These are phyloP conservation scores for Morone saxatilis DNA, from an alignment of 2,113 vertebrate genomes.

Conservation along the genomic window DNA sequence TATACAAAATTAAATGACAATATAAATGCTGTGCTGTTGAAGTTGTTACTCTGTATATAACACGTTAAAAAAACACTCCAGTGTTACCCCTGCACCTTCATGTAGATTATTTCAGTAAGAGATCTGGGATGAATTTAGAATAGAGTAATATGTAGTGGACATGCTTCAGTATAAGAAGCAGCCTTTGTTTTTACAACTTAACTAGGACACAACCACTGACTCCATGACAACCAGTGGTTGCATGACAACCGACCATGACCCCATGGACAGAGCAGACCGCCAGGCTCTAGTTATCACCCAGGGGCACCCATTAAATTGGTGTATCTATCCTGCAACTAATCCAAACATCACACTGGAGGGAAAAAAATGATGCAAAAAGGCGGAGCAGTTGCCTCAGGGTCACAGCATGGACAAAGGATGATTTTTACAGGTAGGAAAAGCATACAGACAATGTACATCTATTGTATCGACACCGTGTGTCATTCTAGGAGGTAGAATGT, in stretches of 20 bases:
- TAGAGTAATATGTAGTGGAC: background rate
- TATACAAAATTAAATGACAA: background rate
- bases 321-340: background rate
- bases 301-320: background rate
- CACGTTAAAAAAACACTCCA: background rate
- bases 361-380: conserved; percentile 3
- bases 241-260: conserved; percentile 68
- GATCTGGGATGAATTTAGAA: background rate
- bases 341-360: background rate
- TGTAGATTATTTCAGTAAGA: background rate
- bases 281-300: conserved; percentile 52
- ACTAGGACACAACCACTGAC: conserved; percentile 53
- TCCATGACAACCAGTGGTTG: conserved; percentile 66
- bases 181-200: conserved; percentile 17
- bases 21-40: background rate
- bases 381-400: background rate
- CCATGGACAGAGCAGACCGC: conserved; percentile 44
- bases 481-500: background rate
- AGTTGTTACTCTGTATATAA: background rate
- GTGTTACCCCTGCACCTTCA: background rate
- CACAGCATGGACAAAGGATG: conserved; percentile 72
- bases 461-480: background rate
- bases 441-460: background rate
- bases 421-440: conserved; percentile 81
- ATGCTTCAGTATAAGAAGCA: conserved; percentile 18